phyloP scores from a whole-genome alignment of 1,140 invertebrate species.

The Magallana angulata region DNA sequence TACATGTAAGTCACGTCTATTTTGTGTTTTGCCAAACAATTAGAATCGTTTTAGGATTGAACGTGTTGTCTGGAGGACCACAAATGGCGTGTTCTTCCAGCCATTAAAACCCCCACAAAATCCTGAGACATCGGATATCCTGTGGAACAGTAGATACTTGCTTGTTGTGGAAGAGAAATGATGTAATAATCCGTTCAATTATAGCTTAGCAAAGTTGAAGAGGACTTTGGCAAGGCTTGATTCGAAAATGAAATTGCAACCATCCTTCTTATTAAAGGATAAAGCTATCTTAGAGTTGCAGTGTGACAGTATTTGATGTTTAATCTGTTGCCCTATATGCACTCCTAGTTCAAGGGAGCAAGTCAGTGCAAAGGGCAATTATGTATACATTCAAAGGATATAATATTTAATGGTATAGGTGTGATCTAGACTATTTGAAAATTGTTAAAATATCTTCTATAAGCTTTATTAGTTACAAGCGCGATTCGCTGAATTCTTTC shows the following conservation, averaged over 20 bases:
- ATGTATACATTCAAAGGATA: no score
- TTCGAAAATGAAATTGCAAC: neutral
- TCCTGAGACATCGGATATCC: neutral
- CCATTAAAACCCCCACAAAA: neutral
- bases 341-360: neutral
- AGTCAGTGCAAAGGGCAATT: neutral
- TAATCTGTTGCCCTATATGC: neutral
- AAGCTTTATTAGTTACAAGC: no score
- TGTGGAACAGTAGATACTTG: neutral
- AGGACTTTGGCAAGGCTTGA: neutral
- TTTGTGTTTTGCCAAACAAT: no score
- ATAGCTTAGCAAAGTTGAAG: neutral
- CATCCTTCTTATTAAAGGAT: constrained; percentile 12
- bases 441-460: no score
- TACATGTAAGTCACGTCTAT: no score
- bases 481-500: no score
- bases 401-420: no score
- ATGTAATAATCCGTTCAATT: neutral
- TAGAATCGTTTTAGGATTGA: no score
- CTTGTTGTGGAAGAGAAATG: neutral
- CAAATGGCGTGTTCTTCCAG: no score
- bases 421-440: no score
- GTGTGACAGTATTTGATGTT: neutral
- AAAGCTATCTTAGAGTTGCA: neutral
- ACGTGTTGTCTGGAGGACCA: no score